Conservation (phyloP, 2,113 vertebrate species). For the Clarias magur region DNA sequence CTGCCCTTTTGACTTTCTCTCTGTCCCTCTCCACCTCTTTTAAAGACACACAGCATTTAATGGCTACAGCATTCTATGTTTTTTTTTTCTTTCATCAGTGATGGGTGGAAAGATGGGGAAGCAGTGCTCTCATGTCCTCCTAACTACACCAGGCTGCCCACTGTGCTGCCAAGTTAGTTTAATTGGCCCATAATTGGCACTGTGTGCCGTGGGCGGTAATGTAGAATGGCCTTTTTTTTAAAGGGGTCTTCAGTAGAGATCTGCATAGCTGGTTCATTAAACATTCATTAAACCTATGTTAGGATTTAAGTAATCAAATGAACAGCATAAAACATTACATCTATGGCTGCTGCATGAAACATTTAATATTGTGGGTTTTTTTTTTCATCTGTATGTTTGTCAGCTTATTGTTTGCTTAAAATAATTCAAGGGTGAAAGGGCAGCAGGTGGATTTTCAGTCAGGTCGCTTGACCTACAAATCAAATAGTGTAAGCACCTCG, state of each 20-base stretch:
- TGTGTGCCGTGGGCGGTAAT: slow-evolving; percentile 18
- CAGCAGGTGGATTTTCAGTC: not conserved
- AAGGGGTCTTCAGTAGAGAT: slow-evolving; percentile 10
- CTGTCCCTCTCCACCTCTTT: not conserved
- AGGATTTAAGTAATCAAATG: slow-evolving; percentile 20
- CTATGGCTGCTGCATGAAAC: not conserved
- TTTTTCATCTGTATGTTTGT: not conserved
- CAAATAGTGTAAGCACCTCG: not conserved
- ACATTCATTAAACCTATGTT: slow-evolving; percentile 17
- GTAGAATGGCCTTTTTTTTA: slow-evolving; percentile 18
- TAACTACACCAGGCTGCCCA: slow-evolving; percentile 33
- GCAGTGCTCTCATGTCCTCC: slow-evolving; percentile 13
- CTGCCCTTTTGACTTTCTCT: not conserved
- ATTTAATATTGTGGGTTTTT: not conserved
- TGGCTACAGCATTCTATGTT: not conserved
- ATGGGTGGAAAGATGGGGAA: slow-evolving; percentile 7
- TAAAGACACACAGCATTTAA: slow-evolving; percentile 15
- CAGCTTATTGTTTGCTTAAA: slow-evolving; percentile 1
- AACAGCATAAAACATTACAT: not conserved
- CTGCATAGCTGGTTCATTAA: slow-evolving; percentile 10
- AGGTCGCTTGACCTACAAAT: not conserved
- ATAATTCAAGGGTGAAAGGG: not conserved
- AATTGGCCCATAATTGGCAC: slow-evolving; percentile 40
- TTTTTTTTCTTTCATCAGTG: not conserved
- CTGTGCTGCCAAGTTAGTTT: slow-evolving; percentile 29